A percentile compares a stretch with the other conserved stretches of the same genome.
These are phyloP conservation scores for Danio kyathit DNA, from an alignment of 2,797 vertebrate species.

Conservation along the genomic window DNA sequence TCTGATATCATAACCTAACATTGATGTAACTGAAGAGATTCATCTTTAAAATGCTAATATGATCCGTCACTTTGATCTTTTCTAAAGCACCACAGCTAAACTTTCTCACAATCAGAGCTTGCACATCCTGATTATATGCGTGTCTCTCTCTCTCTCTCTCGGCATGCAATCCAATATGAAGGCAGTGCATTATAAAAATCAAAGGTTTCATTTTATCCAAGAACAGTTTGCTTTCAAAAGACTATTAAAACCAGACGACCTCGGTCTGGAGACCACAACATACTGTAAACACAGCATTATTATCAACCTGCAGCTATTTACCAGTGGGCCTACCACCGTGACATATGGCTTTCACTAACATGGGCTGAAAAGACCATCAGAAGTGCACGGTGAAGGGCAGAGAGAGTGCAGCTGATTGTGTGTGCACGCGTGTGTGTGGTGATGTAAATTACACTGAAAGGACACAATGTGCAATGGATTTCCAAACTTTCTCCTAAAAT, in stretches of 20 bases:
- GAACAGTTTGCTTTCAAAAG: conserved; percentile 67
- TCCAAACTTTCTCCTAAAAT: not conserved
- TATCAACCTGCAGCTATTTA: conserved; percentile 70
- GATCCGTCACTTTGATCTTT: not conserved
- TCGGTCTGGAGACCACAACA: conserved; percentile 62
- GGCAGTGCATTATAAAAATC: conserved; percentile 45
- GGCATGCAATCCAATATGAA: conserved; percentile 40
- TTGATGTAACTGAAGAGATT: not conserved
- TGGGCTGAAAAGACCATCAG: conserved; percentile 52
- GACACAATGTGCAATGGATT: not conserved
- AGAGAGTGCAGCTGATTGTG: conserved; percentile 40
- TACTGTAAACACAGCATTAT: conserved; percentile 72
- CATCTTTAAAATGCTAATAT: not conserved
- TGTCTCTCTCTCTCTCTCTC: not conserved
- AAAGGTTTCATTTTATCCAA: conserved; percentile 60
- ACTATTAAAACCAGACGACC: conserved; percentile 76
- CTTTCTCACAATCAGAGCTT: conserved; percentile 26
- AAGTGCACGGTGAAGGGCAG: conserved; percentile 23
- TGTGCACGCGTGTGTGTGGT: not conserved
- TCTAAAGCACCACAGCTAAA: not conserved
- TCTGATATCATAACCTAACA: not conserved
- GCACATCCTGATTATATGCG: not conserved
- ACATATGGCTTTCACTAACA: conserved; percentile 66
- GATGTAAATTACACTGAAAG: not conserved
- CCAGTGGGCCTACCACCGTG: conserved; percentile 56